Evolutionary conservation across 92 coral and sea anemone species (phyloP), one percentile per base, ranked within the genome.

Genomic region (Bergia sp.): DNA sequence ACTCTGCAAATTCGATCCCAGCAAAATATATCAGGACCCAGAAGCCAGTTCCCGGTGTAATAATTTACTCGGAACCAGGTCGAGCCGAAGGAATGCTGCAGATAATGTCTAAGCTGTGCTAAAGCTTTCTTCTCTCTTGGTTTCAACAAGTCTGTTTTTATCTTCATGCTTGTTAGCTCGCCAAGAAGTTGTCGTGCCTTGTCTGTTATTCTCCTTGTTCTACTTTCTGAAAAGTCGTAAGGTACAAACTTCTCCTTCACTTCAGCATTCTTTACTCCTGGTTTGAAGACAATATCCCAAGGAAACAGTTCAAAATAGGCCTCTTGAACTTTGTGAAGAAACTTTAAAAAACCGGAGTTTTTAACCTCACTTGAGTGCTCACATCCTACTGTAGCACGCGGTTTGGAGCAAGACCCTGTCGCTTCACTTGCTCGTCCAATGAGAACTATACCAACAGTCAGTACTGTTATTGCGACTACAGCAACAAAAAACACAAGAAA

Each of bases 1-100:
- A 84, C 79, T 71, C 87, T 84, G 75, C 87, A 84, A 71, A 84
- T 84, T 9, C 87, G 87, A 71, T 84, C 87, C 87, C 87, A 84
- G 66, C 87, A 84, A 71, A 84, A 84, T 44, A 84, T 42, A 84
- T 84, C 87, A 29, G 87, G 87, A 2, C 87, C 87, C 4, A 84
- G 67, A 5, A 84, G 87, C 87, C 87, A 84, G 23, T 71, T 71
- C 5, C 87, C 87, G 1, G 87, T 84, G 67, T 84, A 84, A 69
- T 84, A 84, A 49, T 84, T 84, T 16, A 74, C 75, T 11, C 87
- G 87, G 16, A 84, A 84, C 87, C 87, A 84, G 5, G 87, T 84
- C 18, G 87, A 71, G 1, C 87, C 87, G 44, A 84, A 84, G 6
- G 87, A 84, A 72, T 84, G 87, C 42, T 71, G 58, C 78, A 84